Conservation (phyloP, 2,113 vertebrate genomes). For the Notechis scutatus region DNA sequence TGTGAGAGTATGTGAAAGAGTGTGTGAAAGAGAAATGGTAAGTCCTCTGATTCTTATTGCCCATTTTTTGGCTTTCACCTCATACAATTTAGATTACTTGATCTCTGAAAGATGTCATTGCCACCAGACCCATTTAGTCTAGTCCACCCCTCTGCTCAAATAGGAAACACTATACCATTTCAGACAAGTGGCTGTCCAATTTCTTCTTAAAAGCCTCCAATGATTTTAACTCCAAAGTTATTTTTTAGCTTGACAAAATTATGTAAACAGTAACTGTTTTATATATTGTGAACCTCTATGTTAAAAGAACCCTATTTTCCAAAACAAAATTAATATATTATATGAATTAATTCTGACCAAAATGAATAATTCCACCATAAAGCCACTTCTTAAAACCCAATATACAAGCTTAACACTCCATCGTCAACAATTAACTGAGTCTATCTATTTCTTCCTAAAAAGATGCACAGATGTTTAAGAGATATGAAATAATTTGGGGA, state of each 20-base stretch:
- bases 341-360: neutral
- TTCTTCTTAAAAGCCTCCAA: too few species aligned
- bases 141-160: neutral
- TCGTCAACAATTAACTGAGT: neutral
- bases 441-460: neutral
- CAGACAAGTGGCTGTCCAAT: too few species aligned
- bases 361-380: neutral
- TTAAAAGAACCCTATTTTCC: neutral
- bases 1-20: too few species aligned
- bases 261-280: neutral
- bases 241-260: neutral
- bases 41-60: too few species aligned
- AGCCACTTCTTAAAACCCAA: neutral
- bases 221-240: neutral
- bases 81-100: neutral
- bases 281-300: neutral
- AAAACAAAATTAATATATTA: neutral
- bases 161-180: neutral
- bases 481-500: neutral
- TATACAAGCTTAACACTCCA: neutral
- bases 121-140: neutral
- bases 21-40: too few species aligned
- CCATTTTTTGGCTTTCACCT: neutral
- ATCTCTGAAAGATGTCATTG: neutral
- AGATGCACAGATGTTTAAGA: neutral